A percentile compares a stretch with the other conserved stretches of the same genome.
phyloP scores from a whole-genome alignment of 2,113 vertebrate genomes.

The Takifugu bimaculatus region DNA sequence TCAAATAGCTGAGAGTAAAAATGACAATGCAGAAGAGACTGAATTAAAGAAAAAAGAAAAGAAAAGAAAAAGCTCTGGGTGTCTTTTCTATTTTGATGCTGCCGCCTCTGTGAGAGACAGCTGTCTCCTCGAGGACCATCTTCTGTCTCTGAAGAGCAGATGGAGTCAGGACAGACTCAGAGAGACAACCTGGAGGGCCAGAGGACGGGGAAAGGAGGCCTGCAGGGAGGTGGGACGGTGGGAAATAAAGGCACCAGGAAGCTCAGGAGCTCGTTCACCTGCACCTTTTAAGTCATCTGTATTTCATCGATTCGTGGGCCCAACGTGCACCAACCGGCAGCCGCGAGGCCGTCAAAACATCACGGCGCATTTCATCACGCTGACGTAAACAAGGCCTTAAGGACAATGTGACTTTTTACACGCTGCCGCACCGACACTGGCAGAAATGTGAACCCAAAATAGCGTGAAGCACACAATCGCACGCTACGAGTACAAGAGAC shows the following conservation, averaged over 20 bases:
- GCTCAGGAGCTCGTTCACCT: constrained; percentile 20
- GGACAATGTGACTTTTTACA: constrained; percentile 44
- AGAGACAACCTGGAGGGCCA: background rate
- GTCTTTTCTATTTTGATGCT: constrained; percentile 43
- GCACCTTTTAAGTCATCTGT: constrained; percentile 9
- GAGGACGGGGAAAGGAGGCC: background rate
- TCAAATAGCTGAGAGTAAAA: too few species aligned
- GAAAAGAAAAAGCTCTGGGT: background rate
- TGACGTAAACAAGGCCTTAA: constrained; percentile 14
- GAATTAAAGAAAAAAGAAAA: background rate
- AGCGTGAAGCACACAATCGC: constrained; percentile 7
- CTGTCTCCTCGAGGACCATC: constrained; percentile 40
- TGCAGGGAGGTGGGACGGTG: constrained; percentile 1
- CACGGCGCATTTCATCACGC: constrained; percentile 25
- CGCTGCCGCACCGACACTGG: constrained; percentile 5
- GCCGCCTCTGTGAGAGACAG: constrained; percentile 48
- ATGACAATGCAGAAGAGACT: too few species aligned
- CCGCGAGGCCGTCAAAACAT: constrained; percentile 13
- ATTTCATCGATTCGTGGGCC: background rate
- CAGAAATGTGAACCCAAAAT: constrained; percentile 48
- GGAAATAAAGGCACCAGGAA: background rate
- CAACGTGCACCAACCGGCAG: constrained; percentile 9
- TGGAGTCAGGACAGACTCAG: constrained; percentile 13
- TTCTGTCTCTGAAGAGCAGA: background rate
- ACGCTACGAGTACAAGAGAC: too few species aligned